phyloP scores from a whole-genome alignment of 1,140 invertebrate species.

The Radopholus similis region DNA sequence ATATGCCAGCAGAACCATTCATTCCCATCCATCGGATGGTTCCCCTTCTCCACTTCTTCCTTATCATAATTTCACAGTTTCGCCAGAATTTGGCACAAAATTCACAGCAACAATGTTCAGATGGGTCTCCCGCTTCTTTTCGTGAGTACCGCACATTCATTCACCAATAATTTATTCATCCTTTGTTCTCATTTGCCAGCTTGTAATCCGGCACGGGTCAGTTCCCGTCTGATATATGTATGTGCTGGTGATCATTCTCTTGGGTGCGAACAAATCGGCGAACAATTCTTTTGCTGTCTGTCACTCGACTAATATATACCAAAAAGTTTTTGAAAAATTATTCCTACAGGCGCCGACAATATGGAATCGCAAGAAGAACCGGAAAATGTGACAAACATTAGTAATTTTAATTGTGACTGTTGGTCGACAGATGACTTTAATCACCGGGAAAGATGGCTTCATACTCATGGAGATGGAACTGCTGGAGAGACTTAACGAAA shows the following conservation, averaged over 20 bases:
- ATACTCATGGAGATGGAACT: background rate
- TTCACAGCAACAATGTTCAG: background rate
- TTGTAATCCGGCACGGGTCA: background rate
- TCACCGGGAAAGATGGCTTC: background rate
- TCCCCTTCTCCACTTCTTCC: background rate
- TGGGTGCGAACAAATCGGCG: background rate
- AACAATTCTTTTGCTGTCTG: background rate
- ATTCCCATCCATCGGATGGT: background rate
- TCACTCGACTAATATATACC: background rate
- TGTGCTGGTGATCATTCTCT: background rate
- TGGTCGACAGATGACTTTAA: background rate
- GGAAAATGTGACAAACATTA: background rate
- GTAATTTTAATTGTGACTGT: background rate
- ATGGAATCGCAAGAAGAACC: background rate
- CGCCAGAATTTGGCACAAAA: too few species aligned
- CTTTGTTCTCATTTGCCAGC: background rate
- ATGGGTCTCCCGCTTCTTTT: background rate
- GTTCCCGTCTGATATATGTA: background rate
- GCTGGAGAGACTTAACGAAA: too few species aligned
- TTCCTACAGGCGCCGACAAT: background rate
- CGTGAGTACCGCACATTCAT: too few species aligned
- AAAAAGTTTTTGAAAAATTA: background rate
- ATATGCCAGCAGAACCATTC: background rate
- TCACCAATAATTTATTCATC: too few species aligned
- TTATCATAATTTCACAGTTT: background rate